Base-by-base conservation (phyloP, 1,140 invertebrate genomes). In the Halyomorpha halys region DNA sequence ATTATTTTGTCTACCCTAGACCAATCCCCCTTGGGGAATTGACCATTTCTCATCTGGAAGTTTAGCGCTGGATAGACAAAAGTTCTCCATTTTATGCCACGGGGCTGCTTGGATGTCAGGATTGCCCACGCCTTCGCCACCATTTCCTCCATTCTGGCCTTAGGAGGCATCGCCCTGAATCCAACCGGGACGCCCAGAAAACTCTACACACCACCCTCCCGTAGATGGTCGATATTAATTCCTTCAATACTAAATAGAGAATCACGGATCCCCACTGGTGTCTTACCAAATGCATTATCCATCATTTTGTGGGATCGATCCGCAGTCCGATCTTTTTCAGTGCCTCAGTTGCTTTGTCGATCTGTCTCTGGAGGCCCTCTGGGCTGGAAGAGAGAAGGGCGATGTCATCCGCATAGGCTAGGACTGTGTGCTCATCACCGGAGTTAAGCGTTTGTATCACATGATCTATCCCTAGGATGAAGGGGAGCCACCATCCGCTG, bases 71-170 rank as follows among this genome's bases (percentile, higher is more conserved):
- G 71, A 23, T 73, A n/a, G 0, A 76, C 64, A 59, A 75, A 76
- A 0, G 71, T 73, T 1, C 65, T 77, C 73, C 9, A 75, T 49
- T 61, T 75, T 75, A 65, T 76, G 73, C 73, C 76, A 76, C 1
- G 74, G 74, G 6, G 74, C 71, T 0, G 74, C 70, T 1, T 70
- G 64, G 2, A 54, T 47, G 15, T 47, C 3, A 47, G 45, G 13
- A 47, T 47, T 47, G 15, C 18, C 15, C 4, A 3, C 3, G 13
- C 45, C 45, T 18, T 44, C 15, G 45, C 18, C 3, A 18, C 13
- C 3, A 47, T 47, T 18, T 47, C 45, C 18, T 47, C 45, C 3
- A 47, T 16, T 5, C 3, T 47, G 8, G 44, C 16, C 9, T 8
- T 16, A 14, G 45, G 18, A 14, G 45, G 45, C 4, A 47, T 14